These are phyloP conservation scores for Tylochromis polylepis DNA, from an alignment of 2,113 vertebrate species.

Conservation along the genomic window DNA sequence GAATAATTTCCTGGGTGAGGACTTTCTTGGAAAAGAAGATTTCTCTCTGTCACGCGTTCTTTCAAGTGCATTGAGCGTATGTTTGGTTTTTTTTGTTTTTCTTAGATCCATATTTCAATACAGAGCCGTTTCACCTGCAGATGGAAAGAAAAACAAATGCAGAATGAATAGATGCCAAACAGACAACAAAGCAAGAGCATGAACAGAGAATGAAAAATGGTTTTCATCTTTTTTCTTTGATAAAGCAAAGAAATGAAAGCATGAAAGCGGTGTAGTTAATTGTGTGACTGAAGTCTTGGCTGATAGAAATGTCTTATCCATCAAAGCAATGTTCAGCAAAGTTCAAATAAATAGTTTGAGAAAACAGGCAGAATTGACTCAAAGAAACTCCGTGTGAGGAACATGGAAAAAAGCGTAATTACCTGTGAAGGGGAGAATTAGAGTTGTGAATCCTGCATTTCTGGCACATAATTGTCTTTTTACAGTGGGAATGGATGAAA, in stretches of 20 bases:
- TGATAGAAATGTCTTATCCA: background rate
- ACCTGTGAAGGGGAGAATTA: background rate
- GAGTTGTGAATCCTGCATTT: background rate
- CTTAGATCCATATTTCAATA: background rate
- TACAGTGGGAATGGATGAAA: background rate
- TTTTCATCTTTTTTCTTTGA: background rate
- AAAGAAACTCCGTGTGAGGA: background rate
- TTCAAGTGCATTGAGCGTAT: accelerated
- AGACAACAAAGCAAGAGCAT: background rate
- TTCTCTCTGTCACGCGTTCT: background rate
- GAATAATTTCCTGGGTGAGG: background rate
- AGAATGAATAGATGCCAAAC: background rate
- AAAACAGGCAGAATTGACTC: background rate
- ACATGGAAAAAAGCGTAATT: background rate
- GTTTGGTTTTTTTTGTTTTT: background rate
- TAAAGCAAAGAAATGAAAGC: background rate
- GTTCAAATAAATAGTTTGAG: background rate
- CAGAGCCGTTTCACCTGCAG: background rate
- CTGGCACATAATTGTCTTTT: background rate
- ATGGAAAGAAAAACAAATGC: background rate
- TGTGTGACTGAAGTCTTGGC: background rate
- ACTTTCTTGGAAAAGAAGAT: background rate
- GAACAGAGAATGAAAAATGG: background rate
- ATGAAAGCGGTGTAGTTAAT: background rate
- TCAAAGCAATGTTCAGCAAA: background rate